phyloP scores from a whole-genome alignment of 2,113 vertebrate genomes.

The Gymnarchus niloticus region DNA sequence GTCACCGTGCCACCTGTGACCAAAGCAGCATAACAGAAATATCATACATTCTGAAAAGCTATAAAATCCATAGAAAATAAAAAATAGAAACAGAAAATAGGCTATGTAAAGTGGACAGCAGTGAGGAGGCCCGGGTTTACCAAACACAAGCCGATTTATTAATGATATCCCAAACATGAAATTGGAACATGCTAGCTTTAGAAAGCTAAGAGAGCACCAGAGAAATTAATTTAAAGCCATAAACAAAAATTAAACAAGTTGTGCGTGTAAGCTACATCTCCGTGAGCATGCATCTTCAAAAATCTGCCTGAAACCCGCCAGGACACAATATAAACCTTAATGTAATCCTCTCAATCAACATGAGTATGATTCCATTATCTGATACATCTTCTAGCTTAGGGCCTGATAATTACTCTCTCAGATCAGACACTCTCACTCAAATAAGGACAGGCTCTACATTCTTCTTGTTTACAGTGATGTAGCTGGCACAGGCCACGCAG shows the following conservation, averaged over 20 bases:
- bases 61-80: background rate
- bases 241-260: background rate
- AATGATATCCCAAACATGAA: background rate
- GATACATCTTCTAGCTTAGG: background rate
- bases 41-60: background rate
- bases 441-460: background rate
- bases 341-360: background rate
- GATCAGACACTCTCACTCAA: background rate
- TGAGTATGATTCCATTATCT: background rate
- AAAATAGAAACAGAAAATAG: background rate
- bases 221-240: background rate
- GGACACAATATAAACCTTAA: background rate
- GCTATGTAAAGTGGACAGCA: background rate
- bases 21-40: background rate
- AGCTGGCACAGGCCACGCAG: background rate
- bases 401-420: background rate
- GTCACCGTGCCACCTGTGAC: background rate
- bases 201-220: background rate
- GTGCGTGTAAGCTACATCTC: background rate
- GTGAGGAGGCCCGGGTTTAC: background rate
- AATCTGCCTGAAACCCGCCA: background rate
- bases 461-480: background rate
- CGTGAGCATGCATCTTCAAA: background rate
- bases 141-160: background rate
- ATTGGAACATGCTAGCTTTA: background rate